Evolutionary conservation across 2,797 vertebrate species (phyloP).

Genomic region (Xerus rutilus): DNA sequence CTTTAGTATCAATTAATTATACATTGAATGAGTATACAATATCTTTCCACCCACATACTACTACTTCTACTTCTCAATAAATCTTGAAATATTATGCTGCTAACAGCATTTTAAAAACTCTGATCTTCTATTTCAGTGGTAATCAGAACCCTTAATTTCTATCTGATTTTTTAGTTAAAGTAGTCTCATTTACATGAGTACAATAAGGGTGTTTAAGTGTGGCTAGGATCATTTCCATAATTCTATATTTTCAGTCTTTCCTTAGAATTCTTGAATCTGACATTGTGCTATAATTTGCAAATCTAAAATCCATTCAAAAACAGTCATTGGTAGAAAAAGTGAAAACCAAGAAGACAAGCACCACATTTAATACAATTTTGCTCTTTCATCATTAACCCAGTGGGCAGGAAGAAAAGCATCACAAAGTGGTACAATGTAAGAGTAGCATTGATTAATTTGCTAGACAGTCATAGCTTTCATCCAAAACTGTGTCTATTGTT

Average conservation of each 20-base stretch:
- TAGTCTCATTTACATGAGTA: conserved; percentile 63
- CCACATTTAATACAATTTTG: background rate
- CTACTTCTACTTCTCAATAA: background rate
- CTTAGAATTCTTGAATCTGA: conserved; percentile 60
- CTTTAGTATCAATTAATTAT: conserved; percentile 51
- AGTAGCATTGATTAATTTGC: background rate
- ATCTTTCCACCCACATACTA: background rate
- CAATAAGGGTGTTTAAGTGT: conserved; percentile 59
- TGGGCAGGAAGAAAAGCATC: background rate
- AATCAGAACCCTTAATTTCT: conserved; percentile 68
- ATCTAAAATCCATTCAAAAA: conserved; percentile 73
- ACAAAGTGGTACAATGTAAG: background rate
- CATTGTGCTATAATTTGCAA: conserved; percentile 61
- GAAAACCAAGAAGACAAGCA: background rate
- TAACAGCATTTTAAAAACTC: background rate
- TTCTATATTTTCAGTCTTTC: conserved; percentile 63
- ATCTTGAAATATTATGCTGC: background rate
- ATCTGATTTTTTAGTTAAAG: conserved; percentile 64
- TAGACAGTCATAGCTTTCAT: background rate
- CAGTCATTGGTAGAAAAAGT: conserved; percentile 25
- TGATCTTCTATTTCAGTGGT: conserved; percentile 53
- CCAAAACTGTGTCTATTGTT: background rate
- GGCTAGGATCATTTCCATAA: conserved; percentile 65
- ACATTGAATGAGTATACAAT: background rate
- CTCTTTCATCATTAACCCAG: background rate